Evolutionary conservation across 2,797 vertebrate genomes (phyloP).

Genomic region (Molossus alvarezi): DNA sequence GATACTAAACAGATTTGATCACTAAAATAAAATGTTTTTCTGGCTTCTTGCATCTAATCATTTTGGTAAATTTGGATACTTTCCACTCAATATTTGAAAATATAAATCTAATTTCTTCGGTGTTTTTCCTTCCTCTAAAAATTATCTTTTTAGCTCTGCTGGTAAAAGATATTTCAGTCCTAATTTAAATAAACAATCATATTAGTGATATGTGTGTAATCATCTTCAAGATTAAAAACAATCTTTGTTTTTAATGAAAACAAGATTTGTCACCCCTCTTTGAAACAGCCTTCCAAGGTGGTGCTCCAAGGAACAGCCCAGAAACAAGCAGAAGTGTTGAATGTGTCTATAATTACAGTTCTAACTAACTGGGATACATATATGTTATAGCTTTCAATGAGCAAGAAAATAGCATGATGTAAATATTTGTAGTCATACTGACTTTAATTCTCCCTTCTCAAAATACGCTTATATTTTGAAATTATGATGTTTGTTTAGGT

Average conservation of each 20-base stretch:
- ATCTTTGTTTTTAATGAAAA: background rate
- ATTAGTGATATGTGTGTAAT: background rate
- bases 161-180: background rate
- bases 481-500: background rate
- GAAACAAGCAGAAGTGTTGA: background rate
- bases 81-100: conserved; percentile 62
- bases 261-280: background rate
- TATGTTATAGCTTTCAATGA: conserved; percentile 36
- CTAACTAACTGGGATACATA: background rate
- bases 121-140: background rate
- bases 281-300: background rate
- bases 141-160: background rate
- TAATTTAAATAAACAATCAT: conserved; percentile 26
- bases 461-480: conserved; percentile 53
- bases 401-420: background rate
- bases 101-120: conserved; percentile 33
- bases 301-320: background rate
- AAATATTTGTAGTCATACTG: background rate
- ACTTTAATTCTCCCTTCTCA: background rate
- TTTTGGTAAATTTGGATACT: conserved; percentile 50
- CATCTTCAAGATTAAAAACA: conserved; percentile 39
- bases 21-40: conserved; percentile 42
- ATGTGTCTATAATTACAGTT: background rate
- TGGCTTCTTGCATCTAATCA: conserved; percentile 4
- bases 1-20: conserved; percentile 5